phyloP scores from a whole-genome alignment of 2,113 vertebrate genomes.

The Ameiurus melas region DNA sequence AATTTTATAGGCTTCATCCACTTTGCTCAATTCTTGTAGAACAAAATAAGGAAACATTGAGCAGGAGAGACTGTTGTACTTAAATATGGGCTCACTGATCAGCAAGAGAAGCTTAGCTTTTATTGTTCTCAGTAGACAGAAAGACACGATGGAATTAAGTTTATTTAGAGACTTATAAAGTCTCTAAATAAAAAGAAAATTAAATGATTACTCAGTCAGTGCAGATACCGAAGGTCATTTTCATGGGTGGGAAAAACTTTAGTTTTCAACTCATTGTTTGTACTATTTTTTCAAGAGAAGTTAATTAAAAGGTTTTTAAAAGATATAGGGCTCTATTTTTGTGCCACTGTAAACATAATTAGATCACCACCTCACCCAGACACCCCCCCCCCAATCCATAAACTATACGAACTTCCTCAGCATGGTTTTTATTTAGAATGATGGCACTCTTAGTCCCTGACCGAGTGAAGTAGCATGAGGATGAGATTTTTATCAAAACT shows the following conservation, averaged over 20 bases:
- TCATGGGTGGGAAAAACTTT: not conserved
- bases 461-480: not conserved
- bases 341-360: not conserved
- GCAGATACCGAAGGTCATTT: not conserved
- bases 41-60: not conserved
- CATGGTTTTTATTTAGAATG: not conserved
- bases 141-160: not conserved
- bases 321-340: not conserved
- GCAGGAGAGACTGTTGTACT: not conserved
- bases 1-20: constrained; percentile 9
- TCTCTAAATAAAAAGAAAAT: not conserved
- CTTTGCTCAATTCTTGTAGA: not conserved
- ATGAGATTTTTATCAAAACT: not conserved
- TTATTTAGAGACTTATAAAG: not conserved
- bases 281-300: not conserved
- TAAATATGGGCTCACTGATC: not conserved
- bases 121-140: not conserved
- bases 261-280: not conserved
- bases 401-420: not conserved
- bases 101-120: not conserved
- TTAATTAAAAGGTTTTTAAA: not conserved
- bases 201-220: not conserved
- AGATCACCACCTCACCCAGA: no score
- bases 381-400: no score
- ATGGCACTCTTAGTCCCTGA: not conserved